Conservation (phyloP, 92 coral and sea anemone species). For the Nematostella vectensis region DNA sequence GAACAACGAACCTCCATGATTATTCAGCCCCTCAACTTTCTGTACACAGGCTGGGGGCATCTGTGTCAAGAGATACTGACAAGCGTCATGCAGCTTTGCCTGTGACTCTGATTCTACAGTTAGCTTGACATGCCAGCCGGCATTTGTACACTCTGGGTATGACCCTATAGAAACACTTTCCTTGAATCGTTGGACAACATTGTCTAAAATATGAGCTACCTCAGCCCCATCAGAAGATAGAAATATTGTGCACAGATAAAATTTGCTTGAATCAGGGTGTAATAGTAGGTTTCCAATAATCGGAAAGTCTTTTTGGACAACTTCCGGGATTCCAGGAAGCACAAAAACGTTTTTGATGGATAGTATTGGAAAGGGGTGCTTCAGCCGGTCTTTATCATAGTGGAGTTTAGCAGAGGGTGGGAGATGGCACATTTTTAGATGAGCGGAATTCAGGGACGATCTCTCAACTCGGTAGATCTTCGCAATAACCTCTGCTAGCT, state of each 20-base stretch:
- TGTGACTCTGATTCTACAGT: conserved; percentile 65
- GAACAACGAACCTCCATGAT: no score
- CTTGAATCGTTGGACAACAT: conserved; percentile 66
- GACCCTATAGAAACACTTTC: conserved; percentile 74
- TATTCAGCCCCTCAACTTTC: conserved; percentile 46
- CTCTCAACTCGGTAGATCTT: conserved; percentile 28
- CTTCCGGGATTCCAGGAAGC: conserved; percentile 84
- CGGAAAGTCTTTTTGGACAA: conserved; percentile 55
- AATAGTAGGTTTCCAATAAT: conserved; percentile 31
- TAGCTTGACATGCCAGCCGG: conserved; percentile 61
- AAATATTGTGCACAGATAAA: conserved; percentile 61
- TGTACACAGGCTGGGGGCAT: conserved; percentile 57
- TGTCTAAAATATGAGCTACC: conserved; percentile 60
- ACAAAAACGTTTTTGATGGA: conserved; percentile 73
- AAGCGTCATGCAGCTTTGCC: conserved; percentile 52
- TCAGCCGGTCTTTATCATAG: conserved; percentile 30
- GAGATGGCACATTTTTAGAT: conserved; percentile 73
- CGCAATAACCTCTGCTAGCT: conserved; percentile 40
- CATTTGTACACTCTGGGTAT: conserved; percentile 66
- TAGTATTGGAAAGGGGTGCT: conserved; percentile 61
- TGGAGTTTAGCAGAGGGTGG: conserved; percentile 66
- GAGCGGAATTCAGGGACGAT: conserved; percentile 47
- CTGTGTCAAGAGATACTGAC: conserved; percentile 44
- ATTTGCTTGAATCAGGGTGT: conserved; percentile 34
- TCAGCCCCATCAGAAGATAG: conserved; percentile 63